phyloP scores from a whole-genome alignment of 2,113 vertebrate genomes.

The Oxyruncus cristatus region DNA sequence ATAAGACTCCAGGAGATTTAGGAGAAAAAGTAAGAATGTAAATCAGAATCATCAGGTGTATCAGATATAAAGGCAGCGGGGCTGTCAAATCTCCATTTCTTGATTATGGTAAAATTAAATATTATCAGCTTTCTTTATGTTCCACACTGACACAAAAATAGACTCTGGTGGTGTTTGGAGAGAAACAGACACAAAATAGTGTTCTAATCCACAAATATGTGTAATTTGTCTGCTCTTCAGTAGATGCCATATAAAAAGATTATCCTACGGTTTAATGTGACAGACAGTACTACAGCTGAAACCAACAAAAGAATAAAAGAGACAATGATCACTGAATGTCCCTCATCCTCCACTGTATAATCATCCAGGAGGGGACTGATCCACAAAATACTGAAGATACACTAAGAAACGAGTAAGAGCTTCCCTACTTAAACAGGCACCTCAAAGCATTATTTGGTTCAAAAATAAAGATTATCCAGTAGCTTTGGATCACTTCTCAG shows the following conservation, averaged over 20 bases:
- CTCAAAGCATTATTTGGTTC: background rate
- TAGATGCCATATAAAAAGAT: background rate
- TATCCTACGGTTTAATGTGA: background rate
- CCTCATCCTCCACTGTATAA: background rate
- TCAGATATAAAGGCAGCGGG: background rate
- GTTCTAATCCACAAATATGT: background rate
- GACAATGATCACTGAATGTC: rapidly evolving
- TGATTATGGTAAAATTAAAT: background rate
- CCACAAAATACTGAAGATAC: background rate
- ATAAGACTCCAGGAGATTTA: background rate
- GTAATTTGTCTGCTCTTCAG: background rate
- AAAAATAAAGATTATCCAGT: background rate
- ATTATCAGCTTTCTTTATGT: background rate
- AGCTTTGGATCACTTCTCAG: background rate
- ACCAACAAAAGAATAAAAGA: background rate
- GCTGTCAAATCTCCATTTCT: background rate
- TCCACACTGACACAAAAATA: background rate
- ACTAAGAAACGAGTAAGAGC: background rate
- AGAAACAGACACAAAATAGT: background rate
- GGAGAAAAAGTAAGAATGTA: background rate
- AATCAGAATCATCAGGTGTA: background rate
- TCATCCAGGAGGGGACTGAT: background rate
- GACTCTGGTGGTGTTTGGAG: background rate
- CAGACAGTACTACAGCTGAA: background rate
- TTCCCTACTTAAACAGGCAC: background rate